These are phyloP conservation scores for Tarsius wallacei DNA, from an alignment of 2,797 vertebrate species.

Conservation along the genomic window DNA sequence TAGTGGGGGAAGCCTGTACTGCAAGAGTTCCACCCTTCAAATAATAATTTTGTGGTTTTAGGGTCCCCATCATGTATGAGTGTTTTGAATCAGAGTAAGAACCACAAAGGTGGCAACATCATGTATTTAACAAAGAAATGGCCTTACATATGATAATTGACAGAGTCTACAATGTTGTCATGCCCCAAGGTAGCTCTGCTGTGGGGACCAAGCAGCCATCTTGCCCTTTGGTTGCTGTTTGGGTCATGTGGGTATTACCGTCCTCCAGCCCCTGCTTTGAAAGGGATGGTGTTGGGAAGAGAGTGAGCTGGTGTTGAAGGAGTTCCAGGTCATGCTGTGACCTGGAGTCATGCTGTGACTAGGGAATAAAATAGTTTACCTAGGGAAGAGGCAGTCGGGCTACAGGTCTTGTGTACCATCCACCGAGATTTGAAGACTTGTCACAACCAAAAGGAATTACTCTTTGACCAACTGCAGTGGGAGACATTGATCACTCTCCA, in stretches of 20 bases:
- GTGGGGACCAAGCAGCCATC: fast-evolving
- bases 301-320: background rate
- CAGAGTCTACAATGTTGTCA: background rate
- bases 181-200: background rate
- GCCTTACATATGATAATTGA: background rate
- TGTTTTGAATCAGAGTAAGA: background rate
- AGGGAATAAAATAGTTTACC: background rate
- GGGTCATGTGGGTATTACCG: background rate
- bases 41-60: too few species aligned
- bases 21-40: too few species aligned
- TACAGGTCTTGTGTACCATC: fast-evolving
- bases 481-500: background rate
- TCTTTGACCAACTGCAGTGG: background rate
- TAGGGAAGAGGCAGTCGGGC: background rate
- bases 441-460: background rate
- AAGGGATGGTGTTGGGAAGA: background rate
- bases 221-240: background rate
- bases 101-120: background rate
- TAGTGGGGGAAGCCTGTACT: too few species aligned
- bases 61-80: background rate
- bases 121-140: background rate
- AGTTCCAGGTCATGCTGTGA: background rate
- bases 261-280: background rate
- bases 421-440: background rate
- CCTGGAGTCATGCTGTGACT: too few species aligned